Evolutionary conservation across 2,888 invertebrate species (phyloP), one percentile per base, ranked within the genome.

Genomic region (Acrobasis repandana): DNA sequence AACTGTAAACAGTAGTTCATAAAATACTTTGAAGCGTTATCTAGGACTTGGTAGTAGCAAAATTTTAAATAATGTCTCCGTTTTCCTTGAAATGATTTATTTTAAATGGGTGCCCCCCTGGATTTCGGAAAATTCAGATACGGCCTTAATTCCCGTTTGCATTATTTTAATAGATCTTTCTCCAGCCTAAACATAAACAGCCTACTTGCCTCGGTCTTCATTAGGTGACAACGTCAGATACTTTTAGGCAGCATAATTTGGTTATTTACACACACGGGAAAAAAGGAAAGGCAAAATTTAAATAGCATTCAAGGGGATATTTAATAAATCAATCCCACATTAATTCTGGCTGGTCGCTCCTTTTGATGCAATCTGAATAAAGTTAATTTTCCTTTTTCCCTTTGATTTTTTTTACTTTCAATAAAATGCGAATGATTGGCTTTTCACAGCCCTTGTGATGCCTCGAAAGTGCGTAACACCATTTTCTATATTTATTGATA

Each of bases 271-370:
- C n/a, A 3, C 11, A 43, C 43, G 43, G 43, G 0, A 2, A 28
- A 28, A 28, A 28, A 28, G 2, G 6, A 28, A 28, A 28, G 28
- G 43, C 43, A n/a, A 43, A 3, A 43, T 58, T 63, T 47, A 63
- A 65, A 63, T 63, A 60, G 48, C 48, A 51, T 61, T 34, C 33
- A 36, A 59, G 47, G 61, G 28, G 47, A 50, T 50, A 61, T 66
- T 63, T 61, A 65, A 66, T 66, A 66, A 66, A 67, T 67, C 65
- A 62, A 65, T 60, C 51, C 36, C 34, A 56, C 47, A 57, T 66
- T 61, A 65, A 57, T 61, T 63, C 60, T 60, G 62, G 62, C 36
- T 58, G 63, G 60, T 33, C 48, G 60, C 61, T 15, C 61, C 63
- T 65, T 65, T 63, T 61, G 63, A 62, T 58, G 54, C 47, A 63